phyloP scores from a whole-genome alignment of 2,888 invertebrate species.

The Sminthurides aquaticus region DNA sequence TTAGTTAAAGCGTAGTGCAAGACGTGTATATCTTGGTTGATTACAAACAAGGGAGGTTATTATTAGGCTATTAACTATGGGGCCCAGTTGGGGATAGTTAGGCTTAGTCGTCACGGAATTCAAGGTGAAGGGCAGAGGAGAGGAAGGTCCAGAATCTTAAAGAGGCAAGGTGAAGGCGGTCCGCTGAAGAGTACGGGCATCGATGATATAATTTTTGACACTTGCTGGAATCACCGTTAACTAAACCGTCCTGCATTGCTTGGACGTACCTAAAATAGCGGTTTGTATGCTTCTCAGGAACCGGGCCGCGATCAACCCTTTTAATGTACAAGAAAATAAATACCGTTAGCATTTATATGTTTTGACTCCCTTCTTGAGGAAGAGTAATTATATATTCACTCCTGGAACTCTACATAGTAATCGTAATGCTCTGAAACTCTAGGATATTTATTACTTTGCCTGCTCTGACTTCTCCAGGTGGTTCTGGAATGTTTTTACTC shows the following conservation, averaged over 20 bases:
- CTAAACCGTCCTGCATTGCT: conserved; percentile 44
- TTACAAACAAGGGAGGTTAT: too few relatives aligned
- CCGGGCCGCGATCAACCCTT: conserved; percentile 42
- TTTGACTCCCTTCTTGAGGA: too few relatives aligned
- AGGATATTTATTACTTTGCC: not conserved
- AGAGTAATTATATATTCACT: too few relatives aligned
- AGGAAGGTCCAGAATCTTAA: conserved; percentile 45
- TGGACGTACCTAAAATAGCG: conserved; percentile 44
- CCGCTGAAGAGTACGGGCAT: conserved; percentile 43
- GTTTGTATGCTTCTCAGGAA: conserved; percentile 41
- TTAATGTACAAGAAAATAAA: not conserved
- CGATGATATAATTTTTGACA: conserved; percentile 39
- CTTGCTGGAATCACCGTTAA: conserved; percentile 34
- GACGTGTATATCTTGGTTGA: too few relatives aligned
- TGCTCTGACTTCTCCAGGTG: too few relatives aligned
- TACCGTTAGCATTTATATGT: too few relatives aligned
- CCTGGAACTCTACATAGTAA: too few relatives aligned
- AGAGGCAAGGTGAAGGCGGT: conserved; percentile 44
- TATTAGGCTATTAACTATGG: not conserved
- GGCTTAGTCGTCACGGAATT: conserved; percentile 43
- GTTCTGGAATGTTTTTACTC: too few relatives aligned
- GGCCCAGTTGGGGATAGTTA: not conserved
- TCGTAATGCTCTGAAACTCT: too few relatives aligned
- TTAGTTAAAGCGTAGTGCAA: too few relatives aligned
- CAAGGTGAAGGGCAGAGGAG: conserved; percentile 43